These are phyloP conservation scores for Lerista edwardsae DNA, from an alignment of 2,797 vertebrate species.

Conservation along the genomic window DNA sequence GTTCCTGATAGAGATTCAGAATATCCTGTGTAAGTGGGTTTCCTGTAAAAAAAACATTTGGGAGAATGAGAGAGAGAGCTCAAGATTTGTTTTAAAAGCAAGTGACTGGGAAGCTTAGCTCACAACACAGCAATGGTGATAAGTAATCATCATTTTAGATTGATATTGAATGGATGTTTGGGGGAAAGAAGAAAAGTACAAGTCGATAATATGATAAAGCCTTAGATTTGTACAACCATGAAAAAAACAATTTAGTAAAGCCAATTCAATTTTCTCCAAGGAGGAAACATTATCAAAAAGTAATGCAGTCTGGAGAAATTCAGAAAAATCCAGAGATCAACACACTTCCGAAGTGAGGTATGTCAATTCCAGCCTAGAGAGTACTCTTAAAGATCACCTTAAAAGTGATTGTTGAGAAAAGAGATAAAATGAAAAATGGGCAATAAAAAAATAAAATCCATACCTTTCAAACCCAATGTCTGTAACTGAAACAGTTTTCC, in stretches of 20 bases:
- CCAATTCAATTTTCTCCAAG: not conserved
- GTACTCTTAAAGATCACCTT: constrained; percentile 23
- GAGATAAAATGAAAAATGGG: constrained; percentile 13
- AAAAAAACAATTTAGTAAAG: not conserved
- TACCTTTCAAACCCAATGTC: constrained; percentile 99
- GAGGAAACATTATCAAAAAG: not conserved
- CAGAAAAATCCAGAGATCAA: not conserved
- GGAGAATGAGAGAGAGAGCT: constrained; percentile 28
- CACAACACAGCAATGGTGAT: not conserved
- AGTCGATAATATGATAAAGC: not conserved
- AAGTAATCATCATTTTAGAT: not conserved
- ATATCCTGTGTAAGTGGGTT: constrained; percentile 99
- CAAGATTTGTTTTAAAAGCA: not conserved
- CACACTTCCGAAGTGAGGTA: not conserved
- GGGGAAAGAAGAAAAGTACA: no score
- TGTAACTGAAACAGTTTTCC: constrained; percentile 99
- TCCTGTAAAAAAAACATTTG: constrained; percentile 80
- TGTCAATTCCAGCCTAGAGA: not conserved
- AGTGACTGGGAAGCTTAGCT: not conserved
- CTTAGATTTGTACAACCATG: not conserved
- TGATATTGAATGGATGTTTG: not conserved
- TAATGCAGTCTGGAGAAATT: not conserved
- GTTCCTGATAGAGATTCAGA: constrained; percentile 97
- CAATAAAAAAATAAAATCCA: constrained; percentile 53
- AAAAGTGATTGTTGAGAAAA: constrained; percentile 19